Conservation (phyloP, 1,140 invertebrate genomes). For the Hesperophylax magnus region DNA sequence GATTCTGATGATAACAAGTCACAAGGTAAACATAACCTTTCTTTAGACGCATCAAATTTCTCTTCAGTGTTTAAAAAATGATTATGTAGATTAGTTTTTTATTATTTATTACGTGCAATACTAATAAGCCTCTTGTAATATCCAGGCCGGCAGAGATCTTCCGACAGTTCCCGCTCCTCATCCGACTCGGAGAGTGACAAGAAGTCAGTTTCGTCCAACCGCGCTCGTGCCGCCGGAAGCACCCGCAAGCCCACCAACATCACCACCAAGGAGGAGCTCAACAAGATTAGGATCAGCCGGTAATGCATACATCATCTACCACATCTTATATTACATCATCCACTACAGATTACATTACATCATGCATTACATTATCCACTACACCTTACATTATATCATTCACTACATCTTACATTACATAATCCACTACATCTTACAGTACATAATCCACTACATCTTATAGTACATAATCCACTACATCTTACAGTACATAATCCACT, state of each 20-base stretch:
- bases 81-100: neutral
- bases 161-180: slow-evolving; percentile 57
- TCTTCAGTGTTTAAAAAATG: too few relatives aligned
- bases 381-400: too few relatives aligned
- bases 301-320: slow-evolving; percentile 34
- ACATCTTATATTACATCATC: neutral
- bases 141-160: slow-evolving; percentile 44
- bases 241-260: slow-evolving; percentile 75
- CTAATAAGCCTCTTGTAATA: too few relatives aligned
- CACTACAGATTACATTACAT: too few relatives aligned
- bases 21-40: slow-evolving; percentile 37
- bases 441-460: too few relatives aligned
- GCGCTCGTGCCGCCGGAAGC: slow-evolving; percentile 52
- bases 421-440: too few relatives aligned
- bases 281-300: slow-evolving; percentile 87
- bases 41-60: too few relatives aligned
- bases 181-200: slow-evolving; percentile 72
- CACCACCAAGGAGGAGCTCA: slow-evolving; percentile 85
- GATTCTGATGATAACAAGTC: slow-evolving; percentile 76
- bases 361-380: too few relatives aligned
- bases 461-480: too few relatives aligned
- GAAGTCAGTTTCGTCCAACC: slow-evolving; percentile 61
- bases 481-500: too few relatives aligned
- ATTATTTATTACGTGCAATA: too few relatives aligned
- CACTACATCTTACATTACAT: too few relatives aligned